phyloP scores from a whole-genome alignment of 2,797 vertebrate genomes.

The Naso thynnoides region DNA sequence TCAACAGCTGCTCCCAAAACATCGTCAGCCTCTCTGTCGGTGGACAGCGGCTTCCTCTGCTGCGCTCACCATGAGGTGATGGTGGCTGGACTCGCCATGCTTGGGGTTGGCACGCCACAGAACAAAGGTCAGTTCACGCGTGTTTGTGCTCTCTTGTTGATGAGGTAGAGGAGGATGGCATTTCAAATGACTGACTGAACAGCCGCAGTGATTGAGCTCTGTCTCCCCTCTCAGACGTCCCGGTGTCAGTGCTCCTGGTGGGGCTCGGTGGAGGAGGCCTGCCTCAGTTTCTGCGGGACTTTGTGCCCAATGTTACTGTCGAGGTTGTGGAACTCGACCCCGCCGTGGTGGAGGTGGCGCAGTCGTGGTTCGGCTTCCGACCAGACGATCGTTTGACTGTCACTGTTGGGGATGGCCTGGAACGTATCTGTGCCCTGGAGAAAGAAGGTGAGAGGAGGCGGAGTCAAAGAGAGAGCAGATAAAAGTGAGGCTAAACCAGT shows the following conservation, averaged over 20 bases:
- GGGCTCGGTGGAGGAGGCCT: conserved; percentile 94
- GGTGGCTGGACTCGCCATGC: conserved; percentile 91
- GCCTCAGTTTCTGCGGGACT: conserved; percentile 93
- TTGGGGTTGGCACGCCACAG: conserved; percentile 76
- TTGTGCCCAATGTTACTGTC: conserved; percentile 83
- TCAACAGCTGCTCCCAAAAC: conserved; percentile 47
- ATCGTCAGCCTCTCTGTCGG: conserved; percentile 56
- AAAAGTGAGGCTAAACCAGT: not conserved
- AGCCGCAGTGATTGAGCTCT: not conserved
- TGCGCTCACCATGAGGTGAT: conserved; percentile 96
- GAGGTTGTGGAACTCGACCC: conserved; percentile 94
- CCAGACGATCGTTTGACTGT: conserved; percentile 88
- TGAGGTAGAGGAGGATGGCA: not conserved
- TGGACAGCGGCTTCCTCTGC: conserved; percentile 94
- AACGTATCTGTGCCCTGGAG: conserved; percentile 73
- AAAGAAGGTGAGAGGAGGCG: conserved; percentile 74
- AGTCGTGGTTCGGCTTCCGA: conserved; percentile 91
- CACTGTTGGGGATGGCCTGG: conserved; percentile 69
- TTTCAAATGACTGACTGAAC: not conserved
- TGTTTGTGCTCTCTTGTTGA: not conserved
- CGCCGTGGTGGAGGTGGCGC: conserved; percentile 90
- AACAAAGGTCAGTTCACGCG: conserved; percentile 80
- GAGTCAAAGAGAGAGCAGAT: not conserved
- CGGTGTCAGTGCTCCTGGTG: conserved; percentile 88
- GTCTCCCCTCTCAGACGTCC: conserved; percentile 71